Percentiles rank a stretch among this genome's conserved stretches.
Evolutionary conservation across 2,888 invertebrate genomes (phyloP).

Genomic region (Muscina levida): DNA sequence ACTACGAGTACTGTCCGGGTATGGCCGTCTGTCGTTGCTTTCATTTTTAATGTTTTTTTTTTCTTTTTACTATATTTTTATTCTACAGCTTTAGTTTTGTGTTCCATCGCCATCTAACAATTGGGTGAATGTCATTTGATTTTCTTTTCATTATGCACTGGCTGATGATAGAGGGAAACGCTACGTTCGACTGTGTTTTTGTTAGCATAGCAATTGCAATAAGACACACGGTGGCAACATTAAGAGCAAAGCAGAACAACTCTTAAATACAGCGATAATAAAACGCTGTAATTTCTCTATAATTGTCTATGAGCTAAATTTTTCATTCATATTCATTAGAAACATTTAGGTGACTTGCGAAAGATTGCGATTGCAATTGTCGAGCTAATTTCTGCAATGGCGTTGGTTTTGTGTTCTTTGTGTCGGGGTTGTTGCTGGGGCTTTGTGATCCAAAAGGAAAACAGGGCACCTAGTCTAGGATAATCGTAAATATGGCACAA

Average conservation of each 20-base stretch:
- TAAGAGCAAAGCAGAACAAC: not conserved
- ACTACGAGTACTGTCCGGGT: slow-evolving; percentile 30
- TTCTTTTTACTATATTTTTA: not conserved
- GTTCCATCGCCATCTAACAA: slow-evolving; percentile 41
- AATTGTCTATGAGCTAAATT: slow-evolving; percentile 34
- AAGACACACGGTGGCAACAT: not conserved
- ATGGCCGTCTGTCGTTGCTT: slow-evolving; percentile 37
- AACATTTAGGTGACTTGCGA: slow-evolving; percentile 33
- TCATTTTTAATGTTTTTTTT: slow-evolving; percentile 62
- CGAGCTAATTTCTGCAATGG: too few relatives aligned
- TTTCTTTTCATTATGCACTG: slow-evolving; percentile 30
- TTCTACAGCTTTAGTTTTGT: not conserved
- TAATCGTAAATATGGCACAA: not conserved
- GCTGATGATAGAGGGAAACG: too few relatives aligned
- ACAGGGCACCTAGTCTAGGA: slow-evolving; percentile 15
- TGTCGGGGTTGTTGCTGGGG: too few relatives aligned
- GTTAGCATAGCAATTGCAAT: not conserved
- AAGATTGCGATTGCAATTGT: slow-evolving; percentile 3
- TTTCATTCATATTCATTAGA: slow-evolving; percentile 38
- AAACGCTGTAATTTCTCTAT: slow-evolving; percentile 7
- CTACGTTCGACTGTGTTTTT: not conserved
- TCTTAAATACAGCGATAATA: not conserved
- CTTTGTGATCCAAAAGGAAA: slow-evolving; percentile 19
- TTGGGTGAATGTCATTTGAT: slow-evolving; percentile 64
- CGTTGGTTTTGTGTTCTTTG: not conserved